Evolutionary conservation across 1,140 invertebrate genomes (phyloP).

Genomic region (Mya arenaria): DNA sequence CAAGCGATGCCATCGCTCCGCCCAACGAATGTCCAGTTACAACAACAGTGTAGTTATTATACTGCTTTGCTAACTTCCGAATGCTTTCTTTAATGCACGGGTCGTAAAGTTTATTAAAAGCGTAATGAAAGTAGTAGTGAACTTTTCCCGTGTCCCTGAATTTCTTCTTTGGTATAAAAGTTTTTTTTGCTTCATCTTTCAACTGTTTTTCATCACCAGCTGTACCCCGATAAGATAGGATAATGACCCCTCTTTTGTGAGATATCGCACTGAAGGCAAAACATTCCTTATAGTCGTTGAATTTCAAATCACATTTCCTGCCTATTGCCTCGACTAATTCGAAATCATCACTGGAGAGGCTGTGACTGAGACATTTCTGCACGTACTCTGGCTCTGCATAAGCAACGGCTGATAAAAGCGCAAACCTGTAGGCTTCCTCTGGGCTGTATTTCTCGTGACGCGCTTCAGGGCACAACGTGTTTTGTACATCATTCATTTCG

Average conservation of each 20-base stretch:
- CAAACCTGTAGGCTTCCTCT: background rate
- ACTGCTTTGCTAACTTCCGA: background rate
- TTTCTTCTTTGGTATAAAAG: too few relatives aligned
- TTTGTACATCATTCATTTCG: background rate
- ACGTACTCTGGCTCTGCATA: background rate
- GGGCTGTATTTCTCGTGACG: background rate
- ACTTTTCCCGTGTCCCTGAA: too few relatives aligned
- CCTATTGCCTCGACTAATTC: background rate
- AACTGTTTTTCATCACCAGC: background rate
- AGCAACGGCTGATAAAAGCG: background rate
- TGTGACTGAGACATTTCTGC: background rate
- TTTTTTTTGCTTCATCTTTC: background rate
- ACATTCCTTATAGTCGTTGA: background rate
- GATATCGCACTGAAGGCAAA: background rate
- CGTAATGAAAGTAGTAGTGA: background rate
- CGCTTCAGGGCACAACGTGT: background rate
- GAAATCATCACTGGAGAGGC: background rate
- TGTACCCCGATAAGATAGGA: background rate
- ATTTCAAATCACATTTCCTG: background rate
- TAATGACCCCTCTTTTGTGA: background rate
- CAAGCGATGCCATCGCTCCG: conserved; percentile 36
- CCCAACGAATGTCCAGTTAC: conserved; percentile 33
- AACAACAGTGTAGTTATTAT: conserved; percentile 25
- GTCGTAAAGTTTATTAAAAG: background rate
- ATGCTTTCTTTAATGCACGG: background rate